Conservation (phyloP, 2,888 invertebrate genomes). For the Megalurothrips usitatus region DNA sequence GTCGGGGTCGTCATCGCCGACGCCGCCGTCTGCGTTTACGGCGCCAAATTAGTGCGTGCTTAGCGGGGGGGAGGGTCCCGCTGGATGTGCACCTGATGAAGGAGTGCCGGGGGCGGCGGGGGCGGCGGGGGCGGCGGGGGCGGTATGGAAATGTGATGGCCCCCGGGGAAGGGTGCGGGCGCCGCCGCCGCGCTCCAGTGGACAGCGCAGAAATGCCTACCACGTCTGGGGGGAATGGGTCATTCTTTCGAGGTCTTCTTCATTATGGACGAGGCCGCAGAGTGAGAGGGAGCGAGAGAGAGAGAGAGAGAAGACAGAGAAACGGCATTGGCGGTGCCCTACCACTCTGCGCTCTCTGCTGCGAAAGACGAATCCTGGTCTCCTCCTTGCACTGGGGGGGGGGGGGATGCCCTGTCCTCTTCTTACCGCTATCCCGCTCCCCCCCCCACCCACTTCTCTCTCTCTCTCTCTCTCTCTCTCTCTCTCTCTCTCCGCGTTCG, state of each 20-base stretch:
- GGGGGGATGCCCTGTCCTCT: neutral
- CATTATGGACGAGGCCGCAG: neutral
- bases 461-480: too few species aligned
- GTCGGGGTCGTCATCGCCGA: too few species aligned
- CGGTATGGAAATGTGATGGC: conserved; percentile 1
- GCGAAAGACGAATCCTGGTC: too few species aligned
- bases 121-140: neutral
- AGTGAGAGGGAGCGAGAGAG: neutral
- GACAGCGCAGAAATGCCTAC: neutral
- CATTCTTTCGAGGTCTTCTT: conserved; percentile 3
- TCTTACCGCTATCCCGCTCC: too few species aligned
- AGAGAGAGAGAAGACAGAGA: neutral
- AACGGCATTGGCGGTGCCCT: too few species aligned
- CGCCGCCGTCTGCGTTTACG: neutral
- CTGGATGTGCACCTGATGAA: neutral
- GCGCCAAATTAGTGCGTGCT: conserved; percentile 6
- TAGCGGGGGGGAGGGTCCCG: neutral
- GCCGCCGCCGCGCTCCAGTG: neutral
- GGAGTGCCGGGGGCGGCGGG: neutral
- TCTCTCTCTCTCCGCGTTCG: too few species aligned
- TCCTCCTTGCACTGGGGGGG: neutral
- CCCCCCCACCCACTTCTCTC: too few species aligned
- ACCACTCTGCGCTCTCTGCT: too few species aligned
- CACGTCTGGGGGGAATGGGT: conserved; percentile 13
- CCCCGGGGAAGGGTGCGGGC: neutral